Base-by-base conservation (phyloP, 1,140 invertebrate genomes). In the Zaprionus ornatus region DNA sequence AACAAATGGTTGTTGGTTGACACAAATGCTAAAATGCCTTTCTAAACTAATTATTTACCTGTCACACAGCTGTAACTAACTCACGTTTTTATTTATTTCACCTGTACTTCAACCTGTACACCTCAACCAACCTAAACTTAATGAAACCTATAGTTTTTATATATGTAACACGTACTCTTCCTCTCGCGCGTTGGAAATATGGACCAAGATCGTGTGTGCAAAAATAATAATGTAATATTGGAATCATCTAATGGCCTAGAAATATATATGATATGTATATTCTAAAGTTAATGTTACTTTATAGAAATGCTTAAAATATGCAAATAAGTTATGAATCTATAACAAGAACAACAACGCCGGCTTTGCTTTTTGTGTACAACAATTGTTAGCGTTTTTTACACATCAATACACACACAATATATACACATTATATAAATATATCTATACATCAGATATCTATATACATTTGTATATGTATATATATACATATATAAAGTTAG, bases 381-480 rank as follows among this genome's bases (percentile, higher is more conserved):
- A 68, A 80, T 78, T 82, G 83, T 87, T 87, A 87, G 74, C 74
- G 83, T 80, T 83, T 88, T 83, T 87, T 82, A 82, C 74, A 74
- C 67, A 76, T 64, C 71, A 56, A 64, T 45, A 76, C 32, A 54
- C 35, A 69, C 32, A 61, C 3, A 57, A 68, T 32, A 59, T 40
- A 55, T 21, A 65, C 15, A 60, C n/a, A 42, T 54, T 48, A 61
- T 40, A 61, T 65, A 77, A 50, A 80, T 60, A 83, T 64, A 77
- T 32, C n/a, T 45, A 7, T 45, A 48, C 37, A 74, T 48, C 21
- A 27, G 7, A 55, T 68, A 80, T 67, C 68, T 48, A 82, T 73
- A 74, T 69, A 77, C 66, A 79, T 62, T 77, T 52, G 63, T 78
- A 68, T 65, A 82, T 52, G 79, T 50, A 74, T 64, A 57, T 64